Conservation (phyloP, 2,797 vertebrate species). For the Tolypeutes matacus region DNA sequence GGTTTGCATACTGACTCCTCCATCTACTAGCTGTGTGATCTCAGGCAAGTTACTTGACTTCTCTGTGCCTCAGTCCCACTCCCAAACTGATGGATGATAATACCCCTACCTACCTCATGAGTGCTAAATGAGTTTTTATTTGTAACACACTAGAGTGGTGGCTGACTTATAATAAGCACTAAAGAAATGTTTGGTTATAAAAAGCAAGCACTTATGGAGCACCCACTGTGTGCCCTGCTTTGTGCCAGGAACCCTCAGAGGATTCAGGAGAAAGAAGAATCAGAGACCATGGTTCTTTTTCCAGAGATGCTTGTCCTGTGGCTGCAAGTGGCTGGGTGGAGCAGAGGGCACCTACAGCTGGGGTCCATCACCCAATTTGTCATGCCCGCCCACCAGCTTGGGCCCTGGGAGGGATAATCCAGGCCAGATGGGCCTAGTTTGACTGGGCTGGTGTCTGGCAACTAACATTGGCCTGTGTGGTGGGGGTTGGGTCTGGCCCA, state of each 20-base stretch:
- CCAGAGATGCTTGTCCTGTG: background rate
- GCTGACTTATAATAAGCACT: background rate
- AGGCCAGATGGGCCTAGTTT: conserved; percentile 28
- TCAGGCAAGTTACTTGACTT: background rate
- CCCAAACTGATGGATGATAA: background rate
- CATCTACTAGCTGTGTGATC: background rate
- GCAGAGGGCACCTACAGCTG: conserved; percentile 34
- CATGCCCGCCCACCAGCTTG: background rate
- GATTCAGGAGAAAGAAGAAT: background rate
- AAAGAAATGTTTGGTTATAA: background rate
- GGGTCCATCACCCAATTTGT: conserved; percentile 5
- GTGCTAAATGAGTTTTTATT: background rate
- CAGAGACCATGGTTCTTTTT: background rate
- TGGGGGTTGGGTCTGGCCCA: background rate
- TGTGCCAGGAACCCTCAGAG: background rate
- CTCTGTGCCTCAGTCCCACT: background rate
- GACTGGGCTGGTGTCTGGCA: background rate
- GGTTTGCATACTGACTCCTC: background rate
- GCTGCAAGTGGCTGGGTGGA: background rate
- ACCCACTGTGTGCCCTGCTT: background rate
- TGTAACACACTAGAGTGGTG: background rate
- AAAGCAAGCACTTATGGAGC: background rate
- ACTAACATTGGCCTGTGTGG: background rate
- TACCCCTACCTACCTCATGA: background rate
- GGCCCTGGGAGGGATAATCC: conserved; percentile 43